Evolutionary conservation across 2,113 vertebrate genomes (phyloP), one percentile per base, ranked within the genome.

Genomic region (Mastomys natalensis): DNA sequence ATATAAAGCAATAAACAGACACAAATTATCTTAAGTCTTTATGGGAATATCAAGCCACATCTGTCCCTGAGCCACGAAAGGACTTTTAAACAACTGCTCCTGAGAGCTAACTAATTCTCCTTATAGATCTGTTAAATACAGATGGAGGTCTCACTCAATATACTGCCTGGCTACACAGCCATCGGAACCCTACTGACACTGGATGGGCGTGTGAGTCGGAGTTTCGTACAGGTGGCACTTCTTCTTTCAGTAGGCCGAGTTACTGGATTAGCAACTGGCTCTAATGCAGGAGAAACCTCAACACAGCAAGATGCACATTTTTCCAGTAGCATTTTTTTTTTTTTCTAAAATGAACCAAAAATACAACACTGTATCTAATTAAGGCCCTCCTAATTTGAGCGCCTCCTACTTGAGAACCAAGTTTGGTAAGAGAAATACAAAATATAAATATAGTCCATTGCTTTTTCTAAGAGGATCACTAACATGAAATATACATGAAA

Each of bases 381-480:
- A 98, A 97, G 95, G 94, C 78, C 34, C 87, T 97, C 95, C 98
- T 95, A 97, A 98, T 97, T 95, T 95, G 92, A 97, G 86, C 43
- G 48, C 97, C 97, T 97, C 97, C 97, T 96, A 98, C 97, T 97
- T 96, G 95, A 88, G 82, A 62, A 89, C 94, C 96, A 96, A 96
- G 91, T 97, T 95, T 90, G 95, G 97, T 95, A 98, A 96, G 95
- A 97, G 93, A 96, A 97, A 98, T 62, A 95, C 81, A 97, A 93
- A 96, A 97, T 96, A 97, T 76, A 98, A 97, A 97, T 96, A 97
- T 93, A 95, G 21, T 87, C 70, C 16, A 74, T 72, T 78, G 58
- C 89, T 87, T 95, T 96, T 97, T 96, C 7, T 77, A 62, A 78
- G 94, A 95, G 40, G 96, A 86, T 76, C 58, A 62, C 95, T 84